A percentile compares a stretch with the other conserved stretches of the same genome.
Conservation (phyloP, 2,797 vertebrate genomes). For the Nyctalus aviator region DNA sequence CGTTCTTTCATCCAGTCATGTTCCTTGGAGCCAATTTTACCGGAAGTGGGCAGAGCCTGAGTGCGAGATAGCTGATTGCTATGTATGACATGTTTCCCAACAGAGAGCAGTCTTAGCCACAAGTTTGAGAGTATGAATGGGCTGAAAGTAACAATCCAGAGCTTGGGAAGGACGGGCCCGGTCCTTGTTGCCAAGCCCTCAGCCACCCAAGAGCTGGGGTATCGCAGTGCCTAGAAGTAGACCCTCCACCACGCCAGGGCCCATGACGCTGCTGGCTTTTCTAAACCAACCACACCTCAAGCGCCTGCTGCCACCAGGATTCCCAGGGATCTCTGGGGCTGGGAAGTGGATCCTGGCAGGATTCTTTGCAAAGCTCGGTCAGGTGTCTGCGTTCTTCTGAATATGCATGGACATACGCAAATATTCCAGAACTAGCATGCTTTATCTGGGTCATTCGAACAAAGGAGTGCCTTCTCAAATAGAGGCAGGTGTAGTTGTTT, state of each 20-base stretch:
- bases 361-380: fast-evolving
- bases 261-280: not conserved
- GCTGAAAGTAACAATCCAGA: not conserved
- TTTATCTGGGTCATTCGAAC: not conserved
- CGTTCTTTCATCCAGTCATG: fast-evolving
- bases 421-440: not conserved
- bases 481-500: not conserved
- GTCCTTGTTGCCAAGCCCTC: not conserved
- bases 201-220: fast-evolving
- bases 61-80: fast-evolving
- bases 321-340: fast-evolving
- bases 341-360: fast-evolving
- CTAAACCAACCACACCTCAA: fast-evolving
- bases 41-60: fast-evolving
- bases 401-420: fast-evolving
- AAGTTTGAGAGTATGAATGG: not conserved
- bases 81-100: not conserved
- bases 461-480: not conserved
- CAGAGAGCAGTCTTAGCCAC: not conserved
- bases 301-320: fast-evolving
- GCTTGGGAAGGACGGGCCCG: not conserved
- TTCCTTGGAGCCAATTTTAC: fast-evolving
- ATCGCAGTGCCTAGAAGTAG: fast-evolving
- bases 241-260: fast-evolving
- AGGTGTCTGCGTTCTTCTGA: not conserved